Conservation (phyloP, 2,113 vertebrate genomes). For the Elephas maximus region DNA sequence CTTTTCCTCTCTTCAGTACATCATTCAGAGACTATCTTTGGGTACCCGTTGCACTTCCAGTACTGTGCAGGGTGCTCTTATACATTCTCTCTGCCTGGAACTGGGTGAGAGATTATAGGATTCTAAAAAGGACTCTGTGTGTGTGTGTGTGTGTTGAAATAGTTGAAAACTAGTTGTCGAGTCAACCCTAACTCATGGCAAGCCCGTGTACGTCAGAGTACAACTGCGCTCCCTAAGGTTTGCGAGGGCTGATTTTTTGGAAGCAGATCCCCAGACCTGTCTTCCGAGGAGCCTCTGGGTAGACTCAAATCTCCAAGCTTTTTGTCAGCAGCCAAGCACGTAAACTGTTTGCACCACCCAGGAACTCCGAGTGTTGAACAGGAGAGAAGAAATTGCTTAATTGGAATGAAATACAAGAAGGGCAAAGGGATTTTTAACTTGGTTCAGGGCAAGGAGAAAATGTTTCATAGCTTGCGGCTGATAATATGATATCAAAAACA, state of each 20-base stretch:
- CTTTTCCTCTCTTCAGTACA: not conserved
- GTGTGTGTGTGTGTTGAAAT: accelerated
- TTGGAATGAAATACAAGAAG: not conserved
- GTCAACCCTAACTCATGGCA: too few relatives aligned
- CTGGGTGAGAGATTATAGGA: too few relatives aligned
- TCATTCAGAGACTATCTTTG: not conserved
- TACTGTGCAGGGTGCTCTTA: not conserved
- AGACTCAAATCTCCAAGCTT: too few relatives aligned
- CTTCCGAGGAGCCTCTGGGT: too few relatives aligned
- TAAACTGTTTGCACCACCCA: too few relatives aligned
- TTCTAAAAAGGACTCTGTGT: not conserved
- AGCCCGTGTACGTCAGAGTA: too few relatives aligned
- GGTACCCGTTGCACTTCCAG: not conserved
- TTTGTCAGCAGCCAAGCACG: too few relatives aligned
- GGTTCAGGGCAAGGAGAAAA: not conserved
- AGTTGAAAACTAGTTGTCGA: too few relatives aligned
- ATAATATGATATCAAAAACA: not conserved
- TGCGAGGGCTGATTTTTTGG: too few relatives aligned
- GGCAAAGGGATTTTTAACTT: not conserved
- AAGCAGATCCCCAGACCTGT: too few relatives aligned
- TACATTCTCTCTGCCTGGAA: not conserved
- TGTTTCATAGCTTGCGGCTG: not conserved
- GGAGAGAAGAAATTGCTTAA: not conserved
- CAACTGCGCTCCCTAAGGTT: too few relatives aligned
- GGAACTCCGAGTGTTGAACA: not conserved